These are phyloP conservation scores for Orientallactaga bullata DNA, from an alignment of 2,113 vertebrate species.

Conservation along the genomic window DNA sequence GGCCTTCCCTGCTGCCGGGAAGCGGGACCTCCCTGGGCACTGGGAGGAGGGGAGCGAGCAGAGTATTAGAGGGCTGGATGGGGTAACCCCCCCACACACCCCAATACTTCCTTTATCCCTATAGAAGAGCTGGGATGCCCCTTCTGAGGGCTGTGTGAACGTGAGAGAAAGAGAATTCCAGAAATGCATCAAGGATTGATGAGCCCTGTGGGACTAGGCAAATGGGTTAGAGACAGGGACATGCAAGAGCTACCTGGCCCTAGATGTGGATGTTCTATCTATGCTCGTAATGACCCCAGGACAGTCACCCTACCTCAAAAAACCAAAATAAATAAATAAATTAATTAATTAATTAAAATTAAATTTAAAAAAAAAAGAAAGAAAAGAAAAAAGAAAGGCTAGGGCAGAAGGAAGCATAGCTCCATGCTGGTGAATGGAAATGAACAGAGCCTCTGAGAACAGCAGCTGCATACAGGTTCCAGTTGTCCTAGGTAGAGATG, in stretches of 20 bases:
- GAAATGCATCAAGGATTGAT: background rate
- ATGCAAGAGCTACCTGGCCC: background rate
- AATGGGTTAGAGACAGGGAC: no score
- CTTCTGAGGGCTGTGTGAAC: background rate
- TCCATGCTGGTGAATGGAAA: background rate
- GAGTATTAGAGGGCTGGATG: background rate
- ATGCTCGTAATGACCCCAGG: background rate
- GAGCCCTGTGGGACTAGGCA: background rate
- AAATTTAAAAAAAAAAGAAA: no score
- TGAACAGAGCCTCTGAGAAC: background rate
- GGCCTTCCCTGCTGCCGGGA: conserved; percentile 64
- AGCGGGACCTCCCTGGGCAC: conserved; percentile 19
- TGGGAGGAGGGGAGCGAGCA: background rate
- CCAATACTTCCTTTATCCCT: background rate
- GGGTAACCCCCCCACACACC: background rate
- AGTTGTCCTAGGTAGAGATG: background rate
- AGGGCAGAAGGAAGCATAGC: background rate
- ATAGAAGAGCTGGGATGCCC: background rate
- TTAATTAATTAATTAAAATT: no score
- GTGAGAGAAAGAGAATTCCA: background rate
- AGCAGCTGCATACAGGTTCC: background rate
- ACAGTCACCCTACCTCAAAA: background rate
- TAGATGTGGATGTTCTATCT: background rate
- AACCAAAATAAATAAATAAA: no score
- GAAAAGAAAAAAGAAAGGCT: background rate